A percentile compares a stretch with the other conserved stretches of the same genome.
Conservation (phyloP, 64 coral and sea anemone species). For the Porites lutea region DNA sequence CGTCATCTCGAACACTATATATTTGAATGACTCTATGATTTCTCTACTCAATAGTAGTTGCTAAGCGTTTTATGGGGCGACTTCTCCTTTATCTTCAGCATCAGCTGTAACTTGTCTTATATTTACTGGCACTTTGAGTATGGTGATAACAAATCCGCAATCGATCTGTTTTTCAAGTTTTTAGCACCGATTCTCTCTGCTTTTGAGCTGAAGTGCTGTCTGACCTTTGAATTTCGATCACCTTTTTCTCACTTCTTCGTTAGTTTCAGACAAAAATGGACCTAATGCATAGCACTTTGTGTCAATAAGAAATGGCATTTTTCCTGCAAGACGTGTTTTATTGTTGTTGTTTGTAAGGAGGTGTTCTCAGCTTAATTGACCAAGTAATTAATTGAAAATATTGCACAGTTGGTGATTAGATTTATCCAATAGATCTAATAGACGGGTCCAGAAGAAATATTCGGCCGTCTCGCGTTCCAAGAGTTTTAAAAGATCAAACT, state of each 20-base stretch:
- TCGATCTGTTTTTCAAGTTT: not conserved
- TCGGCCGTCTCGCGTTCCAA: not conserved
- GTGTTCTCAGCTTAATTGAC: not conserved
- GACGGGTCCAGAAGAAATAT: not conserved
- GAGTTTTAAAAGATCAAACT: not conserved
- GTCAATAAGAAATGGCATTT: slow-evolving; percentile 14
- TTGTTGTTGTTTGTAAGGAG: not conserved
- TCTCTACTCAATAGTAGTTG: too few relatives aligned
- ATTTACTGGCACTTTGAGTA: too few relatives aligned
- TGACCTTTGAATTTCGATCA: slow-evolving; percentile 21
- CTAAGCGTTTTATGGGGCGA: too few relatives aligned
- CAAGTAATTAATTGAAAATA: slow-evolving; percentile 30
- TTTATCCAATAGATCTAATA: not conserved
- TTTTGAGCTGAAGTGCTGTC: not conserved
- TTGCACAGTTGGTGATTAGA: not conserved
- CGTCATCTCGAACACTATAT: too few relatives aligned
- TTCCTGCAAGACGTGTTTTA: not conserved
- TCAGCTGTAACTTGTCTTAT: too few relatives aligned
- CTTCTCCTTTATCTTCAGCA: too few relatives aligned
- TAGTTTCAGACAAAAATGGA: slow-evolving; percentile 14
- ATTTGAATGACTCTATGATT: too few relatives aligned
- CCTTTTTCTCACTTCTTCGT: not conserved
- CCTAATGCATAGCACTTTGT: slow-evolving; percentile 7
- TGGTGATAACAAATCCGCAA: too few relatives aligned
- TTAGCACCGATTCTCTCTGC: not conserved